phyloP scores from a whole-genome alignment of 2,113 vertebrate genomes.

The Mugil cephalus region DNA sequence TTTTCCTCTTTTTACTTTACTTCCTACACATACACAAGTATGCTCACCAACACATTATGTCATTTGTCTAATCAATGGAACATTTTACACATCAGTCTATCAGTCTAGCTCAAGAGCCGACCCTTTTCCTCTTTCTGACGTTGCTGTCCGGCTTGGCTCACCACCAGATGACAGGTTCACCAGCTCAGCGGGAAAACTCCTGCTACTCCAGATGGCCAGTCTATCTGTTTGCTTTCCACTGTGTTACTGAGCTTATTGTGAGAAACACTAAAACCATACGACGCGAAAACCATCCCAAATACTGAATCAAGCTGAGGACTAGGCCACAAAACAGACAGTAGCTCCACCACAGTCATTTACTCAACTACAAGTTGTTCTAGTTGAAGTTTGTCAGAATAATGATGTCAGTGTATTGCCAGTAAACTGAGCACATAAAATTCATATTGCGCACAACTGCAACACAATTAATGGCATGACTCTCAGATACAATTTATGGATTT shows the following conservation, averaged over 20 bases:
- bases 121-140: not conserved
- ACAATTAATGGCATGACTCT: too few species aligned
- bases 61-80: not conserved
- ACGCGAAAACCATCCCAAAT: not conserved
- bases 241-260: slow-evolving; percentile 32
- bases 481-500: too few species aligned
- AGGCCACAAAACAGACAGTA: not conserved
- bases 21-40: too few species aligned
- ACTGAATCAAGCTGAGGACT: not conserved
- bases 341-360: too few species aligned
- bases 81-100: not conserved
- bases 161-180: slow-evolving; percentile 30
- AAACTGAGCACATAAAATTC: too few species aligned
- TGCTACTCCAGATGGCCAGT: slow-evolving; percentile 44
- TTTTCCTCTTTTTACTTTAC: too few species aligned
- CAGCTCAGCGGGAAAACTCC: slow-evolving; percentile 32
- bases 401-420: too few species aligned
- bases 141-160: slow-evolving; percentile 25
- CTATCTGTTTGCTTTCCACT: slow-evolving; percentile 22
- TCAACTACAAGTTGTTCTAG: too few species aligned
- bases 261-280: not conserved
- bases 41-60: too few species aligned
- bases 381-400: too few species aligned
- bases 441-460: too few species aligned
- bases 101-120: not conserved